A percentile compares a stretch with the other conserved stretches of the same genome.
phyloP scores from a whole-genome alignment of 2,113 vertebrate genomes.

The Propithecus coquereli region DNA sequence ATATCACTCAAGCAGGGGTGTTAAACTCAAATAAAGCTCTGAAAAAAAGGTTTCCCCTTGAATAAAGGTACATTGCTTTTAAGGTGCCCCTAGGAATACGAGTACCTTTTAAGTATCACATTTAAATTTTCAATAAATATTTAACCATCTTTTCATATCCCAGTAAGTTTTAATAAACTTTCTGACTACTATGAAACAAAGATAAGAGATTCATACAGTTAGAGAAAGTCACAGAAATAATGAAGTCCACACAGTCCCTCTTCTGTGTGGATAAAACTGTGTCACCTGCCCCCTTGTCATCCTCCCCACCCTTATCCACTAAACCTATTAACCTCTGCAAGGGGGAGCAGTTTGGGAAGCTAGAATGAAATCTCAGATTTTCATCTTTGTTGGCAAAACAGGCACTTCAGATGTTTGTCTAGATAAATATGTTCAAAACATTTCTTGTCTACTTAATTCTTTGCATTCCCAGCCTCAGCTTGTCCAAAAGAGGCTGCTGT shows the following conservation, averaged over 20 bases:
- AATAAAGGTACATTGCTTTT: background rate
- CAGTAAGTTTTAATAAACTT: background rate
- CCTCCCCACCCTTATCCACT: background rate
- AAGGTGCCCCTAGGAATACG: background rate
- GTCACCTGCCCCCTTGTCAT: rapidly evolving
- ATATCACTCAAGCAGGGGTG: background rate
- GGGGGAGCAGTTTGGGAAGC: background rate
- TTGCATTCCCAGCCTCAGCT: constrained; percentile 13
- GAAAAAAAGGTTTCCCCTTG: background rate
- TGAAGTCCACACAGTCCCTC: background rate
- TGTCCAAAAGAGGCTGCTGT: background rate
- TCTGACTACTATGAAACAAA: background rate
- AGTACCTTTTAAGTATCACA: background rate
- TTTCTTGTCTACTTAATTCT: constrained; percentile 29
- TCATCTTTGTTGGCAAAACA: background rate
- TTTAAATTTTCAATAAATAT: constrained; percentile 35
- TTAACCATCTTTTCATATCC: constrained; percentile 28
- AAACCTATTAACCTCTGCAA: background rate
- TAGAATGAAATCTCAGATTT: background rate
- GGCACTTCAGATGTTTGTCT: background rate
- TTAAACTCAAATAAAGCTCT: background rate
- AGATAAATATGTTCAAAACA: background rate
- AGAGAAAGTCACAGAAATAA: background rate
- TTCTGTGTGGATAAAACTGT: background rate
- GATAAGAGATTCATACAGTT: background rate